A percentile compares a stretch with the other conserved stretches of the same genome.
These are phyloP conservation scores for Carcinoscorpius rotundicauda DNA, from an alignment of 1,140 invertebrate genomes.

Conservation along the genomic window DNA sequence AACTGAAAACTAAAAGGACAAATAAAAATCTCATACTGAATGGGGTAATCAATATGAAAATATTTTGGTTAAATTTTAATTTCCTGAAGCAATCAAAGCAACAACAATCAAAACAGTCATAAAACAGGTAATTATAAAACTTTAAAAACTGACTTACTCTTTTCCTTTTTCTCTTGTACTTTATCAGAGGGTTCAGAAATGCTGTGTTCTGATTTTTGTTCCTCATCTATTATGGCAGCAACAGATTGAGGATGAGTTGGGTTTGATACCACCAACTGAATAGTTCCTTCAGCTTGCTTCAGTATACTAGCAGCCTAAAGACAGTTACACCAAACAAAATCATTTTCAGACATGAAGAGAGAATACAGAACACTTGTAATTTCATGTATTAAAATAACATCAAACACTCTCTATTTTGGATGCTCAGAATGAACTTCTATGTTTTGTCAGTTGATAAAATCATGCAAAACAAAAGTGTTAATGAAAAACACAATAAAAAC, in stretches of 20 bases:
- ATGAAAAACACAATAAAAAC: not conserved
- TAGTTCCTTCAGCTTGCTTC: slow-evolving; percentile 75
- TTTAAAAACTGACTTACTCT: too few relatives aligned
- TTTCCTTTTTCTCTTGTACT: too few relatives aligned
- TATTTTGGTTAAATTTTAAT: too few relatives aligned
- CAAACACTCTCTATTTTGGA: too few relatives aligned
- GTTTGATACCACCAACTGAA: slow-evolving; percentile 71
- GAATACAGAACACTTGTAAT: not conserved
- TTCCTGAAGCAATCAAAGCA: too few relatives aligned
- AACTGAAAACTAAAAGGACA: too few relatives aligned
- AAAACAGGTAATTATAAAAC: too few relatives aligned
- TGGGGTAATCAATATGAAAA: too few relatives aligned
- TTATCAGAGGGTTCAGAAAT: slow-evolving; percentile 34
- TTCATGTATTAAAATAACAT: too few relatives aligned
- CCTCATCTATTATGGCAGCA: slow-evolving; percentile 25
- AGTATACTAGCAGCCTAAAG: slow-evolving; percentile 62
- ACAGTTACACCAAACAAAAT: slow-evolving; percentile 23
- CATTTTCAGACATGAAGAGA: slow-evolving; percentile 21
- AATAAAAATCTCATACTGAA: too few relatives aligned
- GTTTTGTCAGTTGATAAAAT: not conserved
- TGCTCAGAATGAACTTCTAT: too few relatives aligned
- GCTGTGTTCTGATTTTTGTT: not conserved
- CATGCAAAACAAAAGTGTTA: not conserved
- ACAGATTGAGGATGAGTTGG: slow-evolving; percentile 46
- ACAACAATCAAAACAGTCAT: too few relatives aligned